These are phyloP conservation scores for Kryphioiulus occultus DNA, from an alignment of 2,888 invertebrate species.

Conservation along the genomic window DNA sequence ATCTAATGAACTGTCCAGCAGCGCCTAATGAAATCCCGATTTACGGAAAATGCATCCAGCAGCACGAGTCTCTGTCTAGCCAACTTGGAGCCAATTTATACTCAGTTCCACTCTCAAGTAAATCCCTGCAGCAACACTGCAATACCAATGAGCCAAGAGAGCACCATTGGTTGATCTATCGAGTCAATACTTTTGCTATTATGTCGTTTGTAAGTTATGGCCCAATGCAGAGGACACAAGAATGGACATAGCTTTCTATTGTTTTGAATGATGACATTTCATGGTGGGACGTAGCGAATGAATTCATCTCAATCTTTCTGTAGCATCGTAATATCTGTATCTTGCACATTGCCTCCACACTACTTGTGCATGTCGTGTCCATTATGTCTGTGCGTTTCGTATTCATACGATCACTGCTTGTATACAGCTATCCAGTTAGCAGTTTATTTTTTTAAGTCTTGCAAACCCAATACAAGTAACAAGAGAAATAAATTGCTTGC, in stretches of 20 bases:
- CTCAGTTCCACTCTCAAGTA: neutral
- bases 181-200: neutral
- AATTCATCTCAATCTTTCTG: neutral
- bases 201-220: neutral
- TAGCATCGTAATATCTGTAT: neutral
- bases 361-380: too few species aligned
- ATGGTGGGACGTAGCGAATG: neutral
- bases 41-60: neutral
- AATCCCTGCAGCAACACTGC: neutral
- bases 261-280: neutral
- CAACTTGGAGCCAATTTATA: neutral
- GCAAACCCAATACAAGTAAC: too few species aligned
- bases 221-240: neutral
- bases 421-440: too few species aligned
- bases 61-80: neutral
- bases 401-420: too few species aligned
- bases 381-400: too few species aligned
- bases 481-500: too few species aligned
- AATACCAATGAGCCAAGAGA: neutral
- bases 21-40: neutral
- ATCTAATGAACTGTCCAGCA: too few species aligned
- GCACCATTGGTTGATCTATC: neutral
- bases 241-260: neutral
- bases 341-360: too few species aligned
- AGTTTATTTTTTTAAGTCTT: too few species aligned